Percentiles rank a stretch among this genome's conserved stretches.
phyloP scores from a whole-genome alignment of 2,113 vertebrate species.

The Paramisgurnus dabryanus region DNA sequence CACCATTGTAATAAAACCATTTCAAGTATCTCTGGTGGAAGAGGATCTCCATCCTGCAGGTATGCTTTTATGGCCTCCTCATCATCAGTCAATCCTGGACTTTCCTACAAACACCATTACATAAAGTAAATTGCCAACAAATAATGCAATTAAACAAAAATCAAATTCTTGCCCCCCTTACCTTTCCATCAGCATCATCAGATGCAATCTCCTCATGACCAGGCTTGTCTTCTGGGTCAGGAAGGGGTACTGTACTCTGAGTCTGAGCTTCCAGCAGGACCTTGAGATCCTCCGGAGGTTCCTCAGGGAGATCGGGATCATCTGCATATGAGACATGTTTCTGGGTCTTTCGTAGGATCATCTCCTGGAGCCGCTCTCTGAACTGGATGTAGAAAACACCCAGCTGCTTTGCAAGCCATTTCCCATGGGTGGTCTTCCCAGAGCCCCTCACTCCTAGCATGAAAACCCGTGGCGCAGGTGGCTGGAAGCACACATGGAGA shows the following conservation, averaged over 20 bases:
- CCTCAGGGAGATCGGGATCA: conserved; percentile 74
- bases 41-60: conserved; percentile 70
- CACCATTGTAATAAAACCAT: conserved; percentile 82
- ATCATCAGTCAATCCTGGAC: conserved; percentile 78
- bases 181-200: conserved; percentile 1
- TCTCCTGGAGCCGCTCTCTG: conserved; percentile 85
- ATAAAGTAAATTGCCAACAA: not conserved
- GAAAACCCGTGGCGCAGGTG: conserved; percentile 84
- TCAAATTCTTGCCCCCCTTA: not conserved
- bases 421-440: conserved; percentile 83
- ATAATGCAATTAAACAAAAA: too few species aligned
- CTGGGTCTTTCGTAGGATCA: conserved; percentile 83
- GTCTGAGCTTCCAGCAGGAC: conserved; percentile 57
- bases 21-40: conserved; percentile 81
- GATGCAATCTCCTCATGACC: not conserved
- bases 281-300: conserved; percentile 64
- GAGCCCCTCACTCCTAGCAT: conserved; percentile 83
- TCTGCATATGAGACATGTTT: conserved; percentile 69
- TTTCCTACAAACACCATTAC: conserved; percentile 40
- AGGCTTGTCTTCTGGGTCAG: not conserved
- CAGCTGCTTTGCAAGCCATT: conserved; percentile 81
- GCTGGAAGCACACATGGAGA: conserved; percentile 65
- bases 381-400: conserved; percentile 92
- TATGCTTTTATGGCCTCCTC: conserved; percentile 84
- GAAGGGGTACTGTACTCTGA: conserved; percentile 25